phyloP scores from a whole-genome alignment of 2,113 vertebrate species.

The Conger conger region DNA sequence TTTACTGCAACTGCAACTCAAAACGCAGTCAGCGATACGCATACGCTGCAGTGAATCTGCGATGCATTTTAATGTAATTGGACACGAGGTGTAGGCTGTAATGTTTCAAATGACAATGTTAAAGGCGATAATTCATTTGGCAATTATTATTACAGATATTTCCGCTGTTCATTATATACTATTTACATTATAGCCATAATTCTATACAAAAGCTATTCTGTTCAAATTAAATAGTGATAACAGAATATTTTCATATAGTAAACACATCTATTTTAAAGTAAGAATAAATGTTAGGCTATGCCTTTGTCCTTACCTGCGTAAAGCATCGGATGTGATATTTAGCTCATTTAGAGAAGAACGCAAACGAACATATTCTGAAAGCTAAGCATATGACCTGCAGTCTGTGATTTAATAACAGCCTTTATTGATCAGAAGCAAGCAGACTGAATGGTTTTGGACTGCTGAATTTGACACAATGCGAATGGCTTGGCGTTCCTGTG shows the following conservation, averaged over 20 bases:
- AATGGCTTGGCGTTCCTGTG: not conserved
- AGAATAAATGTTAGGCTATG: not conserved
- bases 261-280: not conserved
- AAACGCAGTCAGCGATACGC: not conserved
- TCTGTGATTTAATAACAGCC: not conserved
- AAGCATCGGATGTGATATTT: not conserved
- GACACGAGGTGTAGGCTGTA: not conserved
- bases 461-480: slow-evolving; percentile 6
- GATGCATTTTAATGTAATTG: not conserved
- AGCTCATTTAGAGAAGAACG: not conserved
- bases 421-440: not conserved
- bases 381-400: not conserved
- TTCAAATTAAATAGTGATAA: not conserved
- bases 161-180: not conserved
- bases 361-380: not conserved
- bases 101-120: not conserved
- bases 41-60: not conserved
- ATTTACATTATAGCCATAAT: not conserved
- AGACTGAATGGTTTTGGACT: not conserved
- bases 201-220: not conserved
- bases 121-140: not conserved
- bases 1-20: not conserved
- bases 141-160: not conserved
- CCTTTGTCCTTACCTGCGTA: slow-evolving; percentile 19
- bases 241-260: not conserved